Evolutionary conservation across 2,888 invertebrate genomes (phyloP).

Genomic region (Eupeodes luniger): DNA sequence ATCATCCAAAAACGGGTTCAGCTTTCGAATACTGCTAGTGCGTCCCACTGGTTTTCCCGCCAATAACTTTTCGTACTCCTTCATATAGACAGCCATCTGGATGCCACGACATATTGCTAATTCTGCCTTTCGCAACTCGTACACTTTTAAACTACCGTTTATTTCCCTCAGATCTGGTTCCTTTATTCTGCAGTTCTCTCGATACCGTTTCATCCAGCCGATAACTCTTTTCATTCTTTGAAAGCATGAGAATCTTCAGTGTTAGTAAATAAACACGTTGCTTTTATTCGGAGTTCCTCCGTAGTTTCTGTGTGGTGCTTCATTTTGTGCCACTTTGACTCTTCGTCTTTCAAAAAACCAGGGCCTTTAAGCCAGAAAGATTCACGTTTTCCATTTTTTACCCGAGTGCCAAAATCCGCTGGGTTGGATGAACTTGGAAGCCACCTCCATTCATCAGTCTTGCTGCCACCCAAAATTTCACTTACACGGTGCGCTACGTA

Average conservation of each 20-base stretch:
- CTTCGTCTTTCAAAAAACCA: slow-evolving; percentile 30
- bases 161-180: background rate
- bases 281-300: background rate
- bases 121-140: background rate
- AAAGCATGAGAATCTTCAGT: background rate
- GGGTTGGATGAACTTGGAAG: slow-evolving; percentile 36
- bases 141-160: background rate
- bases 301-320: background rate
- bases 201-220: slow-evolving; percentile 1
- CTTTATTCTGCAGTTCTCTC: background rate
- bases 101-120: background rate
- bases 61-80: background rate
- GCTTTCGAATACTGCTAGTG: background rate
- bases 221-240: slow-evolving; percentile 14
- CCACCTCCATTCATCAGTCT: slow-evolving; percentile 75
- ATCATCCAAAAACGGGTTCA: background rate
- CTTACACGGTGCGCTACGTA: slow-evolving; percentile 52
- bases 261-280: background rate
- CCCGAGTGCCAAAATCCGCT: slow-evolving; percentile 57
- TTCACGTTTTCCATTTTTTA: background rate
- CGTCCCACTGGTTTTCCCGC: background rate
- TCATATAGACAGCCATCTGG: background rate
- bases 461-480: slow-evolving; percentile 40
- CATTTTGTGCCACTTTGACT: slow-evolving; percentile 42
- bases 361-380: slow-evolving; percentile 23